Evolutionary conservation across 2,888 invertebrate genomes (phyloP), one percentile per base, ranked within the genome.

Genomic region (Cistogaster globosa): DNA sequence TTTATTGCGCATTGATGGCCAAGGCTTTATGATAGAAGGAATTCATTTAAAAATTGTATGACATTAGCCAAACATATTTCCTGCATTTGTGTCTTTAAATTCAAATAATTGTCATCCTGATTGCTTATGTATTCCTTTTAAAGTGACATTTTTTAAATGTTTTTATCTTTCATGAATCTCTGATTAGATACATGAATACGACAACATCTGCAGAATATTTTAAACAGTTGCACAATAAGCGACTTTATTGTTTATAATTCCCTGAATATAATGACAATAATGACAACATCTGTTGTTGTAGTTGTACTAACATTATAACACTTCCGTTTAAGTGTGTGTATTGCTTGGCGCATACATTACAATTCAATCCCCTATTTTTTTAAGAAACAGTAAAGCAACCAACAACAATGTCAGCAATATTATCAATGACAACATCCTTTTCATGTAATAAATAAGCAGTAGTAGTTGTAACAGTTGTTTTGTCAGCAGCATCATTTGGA

Each of bases 351-450:
- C 38, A 68, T 38, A 42, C 22, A 58, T 75, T 32, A 53, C 63
- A 14, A 32, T 36, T 65, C 45, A 14, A 16, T 32, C 6, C 3
- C 48, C n/a, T 32, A 18, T 26, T 45, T 26, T 16, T 45, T 55
- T 20, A 4, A 20, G 48, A 58, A 75, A 51, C n/a, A 51, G 53
- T 51, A 78, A 78, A 62, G 22, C 57, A 55, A 60, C 68, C 38
- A 65, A 82, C 63, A 67, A 51, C 60, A 79, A 75, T 83, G 36
- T 67, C 80, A 81, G 80, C 63, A 80, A 75, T 80, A 84, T 86
- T 87, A 86, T 87, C 86, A 87, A 81, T 84, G 84, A 87, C 79
- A 86, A 84, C 69, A 86, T 78, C 76, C 81, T 84, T 67, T 69
- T 53, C 75, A 60, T 77, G 71, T 42, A 55, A 69, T 79, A 72